Base-by-base conservation (phyloP, 2,797 vertebrate genomes). In the Channa striata region DNA sequence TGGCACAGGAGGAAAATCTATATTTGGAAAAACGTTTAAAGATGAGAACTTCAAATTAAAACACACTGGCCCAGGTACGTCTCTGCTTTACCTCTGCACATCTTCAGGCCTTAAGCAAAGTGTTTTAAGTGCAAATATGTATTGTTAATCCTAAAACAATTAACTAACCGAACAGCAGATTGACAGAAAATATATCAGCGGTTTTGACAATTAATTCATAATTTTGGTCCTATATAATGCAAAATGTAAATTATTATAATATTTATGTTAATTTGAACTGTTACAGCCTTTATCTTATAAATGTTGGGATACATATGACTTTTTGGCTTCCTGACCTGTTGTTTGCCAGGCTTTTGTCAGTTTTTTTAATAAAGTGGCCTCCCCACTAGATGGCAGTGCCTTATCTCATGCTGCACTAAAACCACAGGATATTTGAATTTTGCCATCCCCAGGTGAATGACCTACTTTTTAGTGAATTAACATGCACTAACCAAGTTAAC, bases 11-110 rank as follows among this genome's bases (percentile, higher is more conserved):
- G 98, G 98, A 34, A 99, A 97, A 86, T 99, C 97, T 17, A 98
- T 99, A 85, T 99, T 96, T 0, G 97, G 98, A 53, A 95, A 95
- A 59, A 95, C 94, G 21, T 99, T 99, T 82, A 92, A 90, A 17
- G 97, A 99, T 73, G 97, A 99, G 89, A 99, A 99, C 91, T 99
- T 99, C 78, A 90, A 89, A 37, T 90, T 99, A 64, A 97, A 97
- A 87, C 97, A 98, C 2, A 90, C 91, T 2, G 95, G 94, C 73
- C 94, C 97, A 81, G 97, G 97, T 98, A 82, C 9, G 23, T 16
- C 9, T 13, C 9, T 25, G 57, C n/a, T 46, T 46, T 23, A 5
- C 19, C 36, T 37, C 11, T 6, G 2, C 11, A 30, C 4, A 30
- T 30, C 25, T 30, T 30, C 4, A 30, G 25, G 25, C 25, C 25